phyloP scores from a whole-genome alignment of 2,888 invertebrate genomes.

The Tridacna gigas region DNA sequence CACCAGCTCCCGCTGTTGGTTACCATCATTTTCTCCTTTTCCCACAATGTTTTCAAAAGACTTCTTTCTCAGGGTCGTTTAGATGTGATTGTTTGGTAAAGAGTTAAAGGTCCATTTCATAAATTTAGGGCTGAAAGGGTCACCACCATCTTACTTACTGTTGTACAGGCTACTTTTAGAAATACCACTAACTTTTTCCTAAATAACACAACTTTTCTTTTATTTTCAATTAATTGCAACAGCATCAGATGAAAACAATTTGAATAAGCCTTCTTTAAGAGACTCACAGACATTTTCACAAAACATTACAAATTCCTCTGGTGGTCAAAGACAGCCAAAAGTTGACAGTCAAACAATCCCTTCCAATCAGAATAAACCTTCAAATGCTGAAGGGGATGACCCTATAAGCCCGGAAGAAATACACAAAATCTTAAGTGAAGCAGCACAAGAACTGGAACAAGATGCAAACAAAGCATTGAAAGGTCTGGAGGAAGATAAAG shows the following conservation, averaged over 20 bases:
- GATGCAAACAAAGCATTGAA: slow-evolving; percentile 78
- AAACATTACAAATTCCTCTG: slow-evolving; percentile 13
- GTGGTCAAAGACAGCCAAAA: neutral
- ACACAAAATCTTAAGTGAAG: slow-evolving; percentile 73
- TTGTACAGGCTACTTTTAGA: no score
- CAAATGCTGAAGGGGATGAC: slow-evolving; percentile 45
- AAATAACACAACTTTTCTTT: no score
- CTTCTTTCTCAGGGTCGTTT: neutral
- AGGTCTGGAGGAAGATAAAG: slow-evolving; percentile 79
- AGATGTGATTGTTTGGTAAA: neutral
- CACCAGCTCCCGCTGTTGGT: no score
- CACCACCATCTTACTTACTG: no score
- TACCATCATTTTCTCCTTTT: neutral
- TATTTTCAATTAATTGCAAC: neutral
- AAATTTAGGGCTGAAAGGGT: no score
- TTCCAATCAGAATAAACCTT: neutral
- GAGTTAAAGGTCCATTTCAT: no score
- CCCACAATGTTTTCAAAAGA: neutral
- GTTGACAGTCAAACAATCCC: neutral
- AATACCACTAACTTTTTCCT: no score
- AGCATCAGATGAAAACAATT: slow-evolving; percentile 65
- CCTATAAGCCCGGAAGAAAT: slow-evolving; percentile 74
- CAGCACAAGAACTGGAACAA: slow-evolving; percentile 77
- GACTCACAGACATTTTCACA: slow-evolving; percentile 64
- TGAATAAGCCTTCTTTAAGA: slow-evolving; percentile 67